Conservation (phyloP, 35 echinoderm and acorn worm genomes). For the Hemicentrotus pulcherrimus region DNA sequence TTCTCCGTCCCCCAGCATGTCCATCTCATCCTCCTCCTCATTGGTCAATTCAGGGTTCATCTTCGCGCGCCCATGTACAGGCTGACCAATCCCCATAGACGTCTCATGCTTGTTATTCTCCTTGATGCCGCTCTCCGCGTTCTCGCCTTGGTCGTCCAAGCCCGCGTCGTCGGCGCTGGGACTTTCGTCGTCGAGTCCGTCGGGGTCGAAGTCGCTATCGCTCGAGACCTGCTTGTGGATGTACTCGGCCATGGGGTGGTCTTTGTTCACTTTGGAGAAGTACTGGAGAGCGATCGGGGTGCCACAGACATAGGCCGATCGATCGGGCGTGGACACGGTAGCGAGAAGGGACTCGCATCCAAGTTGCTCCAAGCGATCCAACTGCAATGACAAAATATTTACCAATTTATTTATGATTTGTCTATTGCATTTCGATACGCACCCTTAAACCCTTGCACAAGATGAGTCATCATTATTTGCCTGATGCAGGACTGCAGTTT, state of each 20-base stretch:
- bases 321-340: conserved; percentile 66
- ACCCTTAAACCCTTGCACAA: too few relatives aligned
- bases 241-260: conserved; percentile 70
- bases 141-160: conserved; percentile 18
- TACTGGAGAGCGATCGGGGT: conserved; percentile 72
- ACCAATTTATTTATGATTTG: too few relatives aligned
- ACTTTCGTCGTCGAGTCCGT: background rate
- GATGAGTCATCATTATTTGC: too few relatives aligned
- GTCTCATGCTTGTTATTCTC: background rate
- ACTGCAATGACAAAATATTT: conserved; percentile 38
- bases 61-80: background rate
- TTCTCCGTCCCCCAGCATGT: conserved; percentile 42
- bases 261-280: conserved; percentile 81
- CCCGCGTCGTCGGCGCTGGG: background rate
- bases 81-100: background rate
- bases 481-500: too few relatives aligned
- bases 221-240: conserved; percentile 51
- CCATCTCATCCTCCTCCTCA: conserved; percentile 48
- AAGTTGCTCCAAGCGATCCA: conserved; percentile 69
- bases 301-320: conserved; percentile 75
- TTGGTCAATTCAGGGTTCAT: conserved; percentile 14
- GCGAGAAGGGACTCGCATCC: conserved; percentile 82
- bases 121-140: background rate
- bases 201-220: background rate
- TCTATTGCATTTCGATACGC: too few relatives aligned